These are phyloP conservation scores for Carabus problematicus DNA, from an alignment of 2,888 invertebrate species.

Conservation along the genomic window DNA sequence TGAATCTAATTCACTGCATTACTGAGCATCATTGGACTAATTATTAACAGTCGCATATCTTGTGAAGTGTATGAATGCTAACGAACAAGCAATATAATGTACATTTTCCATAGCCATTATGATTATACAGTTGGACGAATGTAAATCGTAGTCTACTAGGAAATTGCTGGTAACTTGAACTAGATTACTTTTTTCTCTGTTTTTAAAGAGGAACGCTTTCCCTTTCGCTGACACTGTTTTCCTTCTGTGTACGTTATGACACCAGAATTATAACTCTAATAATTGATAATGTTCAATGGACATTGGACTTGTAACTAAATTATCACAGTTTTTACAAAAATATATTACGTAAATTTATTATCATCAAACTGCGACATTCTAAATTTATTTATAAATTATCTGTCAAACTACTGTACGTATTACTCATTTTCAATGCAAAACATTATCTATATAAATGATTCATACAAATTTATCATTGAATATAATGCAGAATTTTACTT, in stretches of 20 bases:
- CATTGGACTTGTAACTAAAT: not conserved
- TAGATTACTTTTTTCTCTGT: conserved; percentile 25
- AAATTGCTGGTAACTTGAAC: conserved; percentile 9
- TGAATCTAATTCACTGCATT: no score
- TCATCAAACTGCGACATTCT: no score
- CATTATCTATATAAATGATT: no score
- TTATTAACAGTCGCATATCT: not conserved
- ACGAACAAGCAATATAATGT: not conserved
- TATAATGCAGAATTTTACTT: no score
- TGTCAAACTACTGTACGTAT: no score
- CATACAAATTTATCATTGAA: no score
- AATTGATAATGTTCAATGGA: conserved; percentile 2
- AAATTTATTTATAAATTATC: no score
- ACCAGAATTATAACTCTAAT: conserved; percentile 7
- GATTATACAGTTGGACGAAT: conserved; percentile 3
- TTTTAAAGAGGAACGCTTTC: conserved; percentile 28
- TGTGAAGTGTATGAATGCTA: not conserved
- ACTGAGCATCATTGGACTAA: no score
- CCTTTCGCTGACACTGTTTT: conserved; percentile 21
- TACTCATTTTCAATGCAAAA: no score
- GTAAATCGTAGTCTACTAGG: conserved; percentile 20
- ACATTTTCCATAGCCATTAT: not conserved
- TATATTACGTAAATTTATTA: conserved; percentile 5
- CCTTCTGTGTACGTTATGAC: conserved; percentile 14
- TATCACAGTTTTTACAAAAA: conserved; percentile 4